Conservation (phyloP, 30 jellyfish, hydroid and myxozoan species). For the Chrysaora quinquecirrha region DNA sequence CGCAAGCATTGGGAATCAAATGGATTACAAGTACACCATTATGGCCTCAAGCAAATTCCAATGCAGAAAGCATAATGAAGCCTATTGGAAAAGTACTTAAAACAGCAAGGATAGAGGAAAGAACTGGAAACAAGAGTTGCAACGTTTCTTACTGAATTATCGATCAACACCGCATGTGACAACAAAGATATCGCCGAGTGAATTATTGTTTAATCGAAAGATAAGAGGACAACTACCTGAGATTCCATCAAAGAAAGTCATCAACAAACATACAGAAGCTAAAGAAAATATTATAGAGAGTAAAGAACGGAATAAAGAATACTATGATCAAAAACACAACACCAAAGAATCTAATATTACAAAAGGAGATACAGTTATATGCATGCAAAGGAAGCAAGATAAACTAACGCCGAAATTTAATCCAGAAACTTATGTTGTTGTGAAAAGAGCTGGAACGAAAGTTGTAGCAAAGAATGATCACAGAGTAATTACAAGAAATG, state of each 20-base stretch:
- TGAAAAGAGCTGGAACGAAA: constrained; percentile 13
- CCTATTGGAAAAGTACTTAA: constrained; percentile 28
- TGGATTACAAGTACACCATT: constrained; percentile 4
- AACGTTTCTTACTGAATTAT: constrained; percentile 41
- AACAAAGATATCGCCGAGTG: constrained; percentile 51
- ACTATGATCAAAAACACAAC: constrained; percentile 7
- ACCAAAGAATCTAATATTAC: constrained; percentile 11
- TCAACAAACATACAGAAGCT: constrained; percentile 36
- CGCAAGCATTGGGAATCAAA: constrained; percentile 3
- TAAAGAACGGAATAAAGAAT: constrained; percentile 9
- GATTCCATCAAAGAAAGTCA: constrained; percentile 41
- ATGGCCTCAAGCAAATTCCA: constrained; percentile 15
- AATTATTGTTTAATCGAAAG: constrained; percentile 28
- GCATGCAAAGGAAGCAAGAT: constrained; percentile 29
- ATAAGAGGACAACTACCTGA: constrained; percentile 49
- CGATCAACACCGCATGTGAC: constrained; percentile 54
- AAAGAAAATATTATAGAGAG: constrained; percentile 6
- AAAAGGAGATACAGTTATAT: constrained; percentile 48
- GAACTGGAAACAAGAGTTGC: constrained; percentile 62
- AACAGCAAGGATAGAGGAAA: constrained; percentile 33
- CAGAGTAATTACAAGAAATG: constrained; percentile 23
- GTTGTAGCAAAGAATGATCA: constrained; percentile 35
- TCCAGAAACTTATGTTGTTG: constrained; percentile 33
- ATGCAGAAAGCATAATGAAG: constrained; percentile 35
- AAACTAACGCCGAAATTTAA: constrained; percentile 23